Base-by-base conservation (phyloP, 53 echinoderm and acorn worm genomes). In the Actinopyga echinites region DNA sequence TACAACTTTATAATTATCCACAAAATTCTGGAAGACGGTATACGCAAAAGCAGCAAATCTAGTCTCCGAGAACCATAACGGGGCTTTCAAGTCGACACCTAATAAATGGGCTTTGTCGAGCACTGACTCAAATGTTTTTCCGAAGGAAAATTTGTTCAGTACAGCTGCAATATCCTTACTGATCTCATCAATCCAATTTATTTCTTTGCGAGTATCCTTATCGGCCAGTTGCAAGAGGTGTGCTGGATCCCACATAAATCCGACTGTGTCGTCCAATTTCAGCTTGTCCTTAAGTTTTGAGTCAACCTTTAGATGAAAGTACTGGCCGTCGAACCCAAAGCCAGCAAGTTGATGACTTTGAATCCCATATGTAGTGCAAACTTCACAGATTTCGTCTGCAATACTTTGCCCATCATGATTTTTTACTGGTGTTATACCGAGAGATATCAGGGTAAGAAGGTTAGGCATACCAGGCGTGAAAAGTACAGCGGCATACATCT, bases 231-330 rank as follows among this genome's bases (percentile, higher is more conserved):
- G 61, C 11, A 79, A 26, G 20, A 79, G 23, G 25, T 79, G 79
- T 29, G 79, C 79, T 30, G 20, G 7, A 79, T 60, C 60, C 81
- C 81, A 80, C 23, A 60, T 36, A 80, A 80, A 80, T 8, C 63
- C 81, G 4, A 80, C 81, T 19, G 13, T 62, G 21, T 58, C 33
- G 36, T 43, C 71, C 66, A 82, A 15, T 29, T 25, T 26, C 34
- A 65, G 83, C 64, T 40, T 54, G 4, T 55, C 58, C 17, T 79
- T 79, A 17, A 1, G 33, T 29, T 74, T n/a, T 52, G 24, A 23
- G 49, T 74, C 44, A n/a, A 74, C 75, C 30, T 74, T 74, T 42
- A 42, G 30, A 43, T 74, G 75, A 30, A 74, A 74, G 5, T 74
- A 74, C 49, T 74, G 75, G 42, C 75, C 75, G 24, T 79, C 79